Conservation (phyloP, 2,113 vertebrate genomes). For the Stigmatopora nigra region DNA sequence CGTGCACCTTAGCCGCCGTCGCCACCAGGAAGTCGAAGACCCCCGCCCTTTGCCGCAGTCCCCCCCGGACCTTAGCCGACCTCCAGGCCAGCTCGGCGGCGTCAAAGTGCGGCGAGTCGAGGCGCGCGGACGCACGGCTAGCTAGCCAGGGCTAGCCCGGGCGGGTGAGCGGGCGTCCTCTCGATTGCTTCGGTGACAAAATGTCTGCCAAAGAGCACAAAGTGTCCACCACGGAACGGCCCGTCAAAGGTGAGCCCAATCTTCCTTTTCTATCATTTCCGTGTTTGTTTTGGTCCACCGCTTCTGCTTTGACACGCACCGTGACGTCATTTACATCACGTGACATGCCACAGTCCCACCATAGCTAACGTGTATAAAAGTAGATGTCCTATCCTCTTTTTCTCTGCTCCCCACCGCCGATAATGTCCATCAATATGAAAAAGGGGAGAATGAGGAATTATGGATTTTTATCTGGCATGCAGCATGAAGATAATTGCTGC, state of each 20-base stretch:
- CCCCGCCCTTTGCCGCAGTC: not conserved
- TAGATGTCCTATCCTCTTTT: no score
- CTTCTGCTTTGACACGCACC: not conserved
- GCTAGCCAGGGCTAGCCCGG: not conserved
- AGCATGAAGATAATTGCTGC: no score
- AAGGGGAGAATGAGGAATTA: no score
- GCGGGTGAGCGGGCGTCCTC: not conserved
- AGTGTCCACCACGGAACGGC: constrained; percentile 12
- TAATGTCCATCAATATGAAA: no score
- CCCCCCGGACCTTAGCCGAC: not conserved
- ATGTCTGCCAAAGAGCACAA: constrained; percentile 11
- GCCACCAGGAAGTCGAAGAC: not conserved
- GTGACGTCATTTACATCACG: not conserved
- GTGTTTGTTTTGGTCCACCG: not conserved
- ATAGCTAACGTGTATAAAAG: no score
- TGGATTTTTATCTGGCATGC: no score
- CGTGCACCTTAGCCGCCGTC: not conserved
- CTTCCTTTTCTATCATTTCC: no score
- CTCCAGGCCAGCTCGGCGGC: not conserved
- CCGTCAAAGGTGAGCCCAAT: constrained; percentile 2
- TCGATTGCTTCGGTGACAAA: not conserved
- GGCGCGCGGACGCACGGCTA: not conserved
- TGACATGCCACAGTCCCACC: not conserved
- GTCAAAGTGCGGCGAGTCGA: not conserved
- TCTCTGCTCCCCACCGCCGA: no score